Base-by-base conservation (phyloP, 2,113 vertebrate genomes). In the Neogobius melanostomus region DNA sequence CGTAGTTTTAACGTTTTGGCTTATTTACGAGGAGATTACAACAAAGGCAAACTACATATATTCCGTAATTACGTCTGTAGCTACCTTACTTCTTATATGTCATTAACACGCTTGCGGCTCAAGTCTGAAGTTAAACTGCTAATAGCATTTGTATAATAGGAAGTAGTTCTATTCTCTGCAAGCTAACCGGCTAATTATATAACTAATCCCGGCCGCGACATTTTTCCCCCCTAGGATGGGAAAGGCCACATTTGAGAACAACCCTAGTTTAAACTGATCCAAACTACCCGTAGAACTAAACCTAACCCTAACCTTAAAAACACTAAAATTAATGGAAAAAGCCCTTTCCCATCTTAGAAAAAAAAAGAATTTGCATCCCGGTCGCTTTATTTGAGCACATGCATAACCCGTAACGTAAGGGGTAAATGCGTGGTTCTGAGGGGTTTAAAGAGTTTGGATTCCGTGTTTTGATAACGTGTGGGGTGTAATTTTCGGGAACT, bases 161-260 rank as follows among this genome's bases (percentile, higher is more conserved):
- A 57, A 72, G 61, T 64, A 51, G 16, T 10, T 5, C 14, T 43
- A 15, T 71, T 56, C 16, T 11, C 11, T 9, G 11, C 36, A n/a
- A 70, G 83, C 82, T 86, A 84, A 53, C 8, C 15, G 68, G 85
- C 82, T 85, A 81, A 81, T 86, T 81, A 83, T 56, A 71, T 69
- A 82, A 76, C 54, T 81, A 76, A 50, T 8, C 7, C 9, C 12
- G 9, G 2, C 6, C 28, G 1, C 15, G 28, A 21, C n/a, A n/a
- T 21, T 21, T 21, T 21, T 21, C 2, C 2, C 2, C 2, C 21
- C 21, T 21, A 21, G 21, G 21, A 21, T 21, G 21, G 21, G 21
- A 21, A 21, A 21, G 21, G 21, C 21, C 21, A 21, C 21, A 21
- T 21, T n/a, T n/a, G n/a, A n/a, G n/a, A n/a, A n/a, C 1, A 21